Base-by-base conservation (phyloP, 2,888 invertebrate genomes). In the Cosmia pyralina region DNA sequence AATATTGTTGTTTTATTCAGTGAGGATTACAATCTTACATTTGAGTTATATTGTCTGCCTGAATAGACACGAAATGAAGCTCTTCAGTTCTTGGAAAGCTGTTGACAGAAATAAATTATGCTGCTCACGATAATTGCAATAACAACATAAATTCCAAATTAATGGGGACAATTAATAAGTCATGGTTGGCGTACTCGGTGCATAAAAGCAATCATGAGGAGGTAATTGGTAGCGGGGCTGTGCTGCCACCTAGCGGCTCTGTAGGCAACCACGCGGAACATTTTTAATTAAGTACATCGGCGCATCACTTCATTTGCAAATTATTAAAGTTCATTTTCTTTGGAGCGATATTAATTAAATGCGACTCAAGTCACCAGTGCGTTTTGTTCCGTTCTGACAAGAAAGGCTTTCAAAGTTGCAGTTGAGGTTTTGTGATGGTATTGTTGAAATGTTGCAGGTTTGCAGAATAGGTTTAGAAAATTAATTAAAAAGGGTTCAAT, bases 271-370 rank as follows among this genome's bases (percentile, higher is more conserved):
- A 76, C 83, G 89, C 88, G 90, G 89, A 92, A 91, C 92, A 90
- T 91, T 93, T 93, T 93, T 93, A 94, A 94, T 94, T 93, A 41
- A 7, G 7, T 41, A 93, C 90, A 86, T 76, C 88, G 86, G 89
- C 92, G 91, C 91, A 93, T 93, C 93, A 93, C 92, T 92, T 91
- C 90, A 92, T 92, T 93, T 92, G 88, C 86, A 77, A 89, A 90
- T 88, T 90, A 53, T 86, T 83, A 86, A 88, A 87, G 84, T 87
- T 88, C 81, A 85, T 86, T 87, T 85, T 78, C 81, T 86, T 84
- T 75, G 62, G 53, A 75, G 41, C 10, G 76, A 68, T 81, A 79
- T 72, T 79, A 82, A 82, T 83, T 82, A 78, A 81, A 83, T 52
- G 74, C 64, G 75, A 76, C 80, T 82, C 60, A 63, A 69, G 60